phyloP scores from a whole-genome alignment of 2,888 invertebrate species.

The Hofmannophila pseudospretella region DNA sequence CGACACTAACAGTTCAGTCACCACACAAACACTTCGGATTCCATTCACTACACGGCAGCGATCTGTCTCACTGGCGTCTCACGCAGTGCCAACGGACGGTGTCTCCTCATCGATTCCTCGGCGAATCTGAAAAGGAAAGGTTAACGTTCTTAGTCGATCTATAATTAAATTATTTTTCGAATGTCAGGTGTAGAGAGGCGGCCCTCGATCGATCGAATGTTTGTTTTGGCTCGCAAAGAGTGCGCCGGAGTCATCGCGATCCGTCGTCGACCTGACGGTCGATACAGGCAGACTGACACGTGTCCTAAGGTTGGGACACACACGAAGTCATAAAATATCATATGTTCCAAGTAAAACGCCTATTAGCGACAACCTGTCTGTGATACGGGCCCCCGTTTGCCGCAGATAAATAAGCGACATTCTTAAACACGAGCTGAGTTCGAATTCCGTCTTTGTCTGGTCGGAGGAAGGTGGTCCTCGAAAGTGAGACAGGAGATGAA shows the following conservation, averaged over 20 bases:
- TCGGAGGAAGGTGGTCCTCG: constrained; percentile 48
- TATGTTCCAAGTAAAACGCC: constrained; percentile 66
- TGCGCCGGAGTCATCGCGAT: constrained; percentile 52
- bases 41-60: constrained; percentile 72
- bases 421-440: constrained; percentile 50
- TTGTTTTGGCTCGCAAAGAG: constrained; percentile 53
- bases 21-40: constrained; percentile 75
- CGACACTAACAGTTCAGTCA: constrained; percentile 64
- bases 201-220: constrained; percentile 48
- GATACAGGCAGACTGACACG: constrained; percentile 54
- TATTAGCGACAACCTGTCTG: constrained; percentile 75
- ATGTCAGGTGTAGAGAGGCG: constrained; percentile 41
- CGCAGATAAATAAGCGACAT: constrained; percentile 61
- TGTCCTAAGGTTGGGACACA: constrained; percentile 60
- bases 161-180: constrained; percentile 54
- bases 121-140: constrained; percentile 68
- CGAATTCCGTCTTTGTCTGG: constrained; percentile 65
- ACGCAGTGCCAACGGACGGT: constrained; percentile 64
- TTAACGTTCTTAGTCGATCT: constrained; percentile 59
- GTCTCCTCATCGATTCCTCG: constrained; percentile 74
- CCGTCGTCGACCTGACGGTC: constrained; percentile 44
- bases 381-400: constrained; percentile 57
- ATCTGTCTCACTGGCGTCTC: constrained; percentile 53
- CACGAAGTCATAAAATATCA: constrained; percentile 63
- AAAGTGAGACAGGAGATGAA: constrained; percentile 65